Base-by-base conservation (phyloP, 2,113 vertebrate genomes). In the Pangasianodon hypophthalmus region DNA sequence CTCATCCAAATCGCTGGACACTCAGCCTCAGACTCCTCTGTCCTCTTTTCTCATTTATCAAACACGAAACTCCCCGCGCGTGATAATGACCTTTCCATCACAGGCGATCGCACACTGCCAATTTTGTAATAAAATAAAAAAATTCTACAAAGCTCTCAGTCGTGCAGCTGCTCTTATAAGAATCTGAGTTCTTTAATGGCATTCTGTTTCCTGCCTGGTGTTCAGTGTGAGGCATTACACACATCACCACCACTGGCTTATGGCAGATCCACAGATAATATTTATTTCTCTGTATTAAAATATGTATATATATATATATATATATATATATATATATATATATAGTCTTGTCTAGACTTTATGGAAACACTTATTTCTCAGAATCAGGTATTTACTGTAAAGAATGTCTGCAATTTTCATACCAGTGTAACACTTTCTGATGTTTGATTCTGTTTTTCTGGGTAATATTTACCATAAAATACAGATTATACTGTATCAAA, bases 21-120 rank as follows among this genome's bases (percentile, higher is more conserved):
- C 89, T 91, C 83, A 90, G 79, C 69, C 87, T 58, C 77, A 58
- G 71, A 71, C 32, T 85, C 19, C 41, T 69, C 48, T 58, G 46
- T 89, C 48, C 48, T 90, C 14, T 80, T 64, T 90, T 87, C 52
- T 88, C 83, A 91, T 92, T 88, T 91, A n/a, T 71, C 84, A 75
- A 85, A 85, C 52, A 67, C 82, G 82, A 83, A 88, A 91, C 85
- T 54, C 69, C 58, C 84, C 7, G 85, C 73, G 84, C 64, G 58
- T 71, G 85, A 84, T 90, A 90, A 92, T 88, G 56, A 88, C 37
- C 84, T 88, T 86, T 86, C 86, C 88, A 90, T 90, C 91, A 93
- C 46, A 52, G 48, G 44, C 62, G 44, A 73, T 84, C 90, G 24
- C 87, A 80, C 60, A 86, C 85, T 73, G 58, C 75, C 86, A 84